phyloP scores from a whole-genome alignment of 2,113 vertebrate genomes.

The Macquaria australasica region DNA sequence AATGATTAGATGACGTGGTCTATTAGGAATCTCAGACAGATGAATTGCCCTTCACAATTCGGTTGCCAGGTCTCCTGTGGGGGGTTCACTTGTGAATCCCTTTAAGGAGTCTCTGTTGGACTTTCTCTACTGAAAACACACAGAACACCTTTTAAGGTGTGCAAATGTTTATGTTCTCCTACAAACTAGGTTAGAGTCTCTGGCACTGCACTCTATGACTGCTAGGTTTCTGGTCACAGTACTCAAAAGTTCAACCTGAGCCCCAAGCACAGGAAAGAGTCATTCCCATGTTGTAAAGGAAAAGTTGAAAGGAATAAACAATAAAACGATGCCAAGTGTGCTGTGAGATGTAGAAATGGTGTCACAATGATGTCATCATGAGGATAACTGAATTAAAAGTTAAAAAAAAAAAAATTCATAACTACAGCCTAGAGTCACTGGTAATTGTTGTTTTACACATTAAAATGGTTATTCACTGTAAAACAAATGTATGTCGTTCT shows the following conservation, averaged over 20 bases:
- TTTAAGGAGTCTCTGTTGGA: constrained; percentile 41
- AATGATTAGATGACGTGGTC: not conserved
- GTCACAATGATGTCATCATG: not conserved
- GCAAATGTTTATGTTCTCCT: constrained; percentile 48
- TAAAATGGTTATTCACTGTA: not conserved
- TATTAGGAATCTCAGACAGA: not conserved
- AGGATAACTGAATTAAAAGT: not conserved
- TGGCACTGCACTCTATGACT: constrained; percentile 32
- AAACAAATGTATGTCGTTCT: not conserved
- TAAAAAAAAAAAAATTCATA: no score
- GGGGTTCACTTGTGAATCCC: constrained; percentile 30
- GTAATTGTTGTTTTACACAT: not conserved
- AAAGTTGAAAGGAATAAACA: not conserved
- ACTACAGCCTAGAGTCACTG: not conserved
- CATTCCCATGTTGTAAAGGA: constrained; percentile 15
- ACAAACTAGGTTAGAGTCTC: constrained; percentile 50
- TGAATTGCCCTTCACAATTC: constrained; percentile 39
- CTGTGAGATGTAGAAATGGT: not conserved
- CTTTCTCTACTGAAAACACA: constrained; percentile 30
- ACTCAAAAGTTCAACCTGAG: constrained; percentile 49
- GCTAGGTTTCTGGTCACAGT: constrained; percentile 31
- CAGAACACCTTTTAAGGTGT: constrained; percentile 38
- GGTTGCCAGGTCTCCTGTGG: constrained; percentile 39
- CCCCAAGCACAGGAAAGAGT: constrained; percentile 39
- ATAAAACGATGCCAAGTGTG: not conserved